Conservation (phyloP, 2,888 invertebrate genomes). For the Parascotia fuliginaria region DNA sequence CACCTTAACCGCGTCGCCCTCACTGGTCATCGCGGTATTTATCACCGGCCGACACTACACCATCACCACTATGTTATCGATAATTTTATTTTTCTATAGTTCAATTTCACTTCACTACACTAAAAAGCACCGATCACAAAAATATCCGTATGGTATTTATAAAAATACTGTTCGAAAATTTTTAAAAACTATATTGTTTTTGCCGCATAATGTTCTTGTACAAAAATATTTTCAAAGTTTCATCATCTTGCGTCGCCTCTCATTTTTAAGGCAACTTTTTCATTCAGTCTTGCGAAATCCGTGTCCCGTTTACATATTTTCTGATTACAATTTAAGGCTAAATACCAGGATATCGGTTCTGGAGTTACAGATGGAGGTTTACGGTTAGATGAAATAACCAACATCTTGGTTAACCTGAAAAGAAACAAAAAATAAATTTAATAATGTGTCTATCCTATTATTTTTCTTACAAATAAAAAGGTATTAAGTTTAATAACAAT, state of each 20-base stretch:
- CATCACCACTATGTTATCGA: slow-evolving; percentile 63
- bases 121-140: slow-evolving; percentile 62
- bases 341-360: slow-evolving; percentile 32
- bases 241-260: slow-evolving; percentile 72
- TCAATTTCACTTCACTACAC: slow-evolving; percentile 67
- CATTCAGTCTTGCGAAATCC: slow-evolving; percentile 67
- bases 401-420: slow-evolving; percentile 76
- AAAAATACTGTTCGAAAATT: slow-evolving; percentile 58
- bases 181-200: slow-evolving; percentile 58
- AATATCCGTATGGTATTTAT: slow-evolving; percentile 47
- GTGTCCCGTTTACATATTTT: slow-evolving; percentile 54
- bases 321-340: slow-evolving; percentile 30
- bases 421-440: slow-evolving; percentile 34
- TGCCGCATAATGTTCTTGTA: slow-evolving; percentile 54
- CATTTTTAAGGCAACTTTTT: slow-evolving; percentile 71
- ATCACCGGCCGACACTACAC: slow-evolving; percentile 57
- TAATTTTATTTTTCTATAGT: slow-evolving; percentile 46
- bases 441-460: background rate
- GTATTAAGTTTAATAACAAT: slow-evolving; percentile 1
- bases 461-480: background rate
- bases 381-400: slow-evolving; percentile 56
- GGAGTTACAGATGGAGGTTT: slow-evolving; percentile 42
- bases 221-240: slow-evolving; percentile 56
- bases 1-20: slow-evolving; percentile 78
- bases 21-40: slow-evolving; percentile 72